These are phyloP conservation scores for Nematopogon swammerdamellus DNA, from an alignment of 2,888 invertebrate species.

Conservation along the genomic window DNA sequence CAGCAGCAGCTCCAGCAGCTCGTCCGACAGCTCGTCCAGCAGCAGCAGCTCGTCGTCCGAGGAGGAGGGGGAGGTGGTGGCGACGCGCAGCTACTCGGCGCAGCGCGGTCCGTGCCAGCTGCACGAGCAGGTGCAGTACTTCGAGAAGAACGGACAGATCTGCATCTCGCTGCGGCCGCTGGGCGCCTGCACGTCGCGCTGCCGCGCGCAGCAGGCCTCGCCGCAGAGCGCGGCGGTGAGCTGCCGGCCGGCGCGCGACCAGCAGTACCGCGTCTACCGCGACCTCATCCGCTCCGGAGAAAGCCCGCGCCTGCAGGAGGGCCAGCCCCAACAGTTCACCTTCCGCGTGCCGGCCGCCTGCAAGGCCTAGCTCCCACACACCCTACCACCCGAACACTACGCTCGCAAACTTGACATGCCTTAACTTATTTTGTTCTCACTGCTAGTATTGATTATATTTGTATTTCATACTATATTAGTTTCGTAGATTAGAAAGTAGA, in stretches of 20 bases:
- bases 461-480: too few relatives aligned
- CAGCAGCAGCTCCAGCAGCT: not conserved
- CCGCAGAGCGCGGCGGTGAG: constrained; percentile 38
- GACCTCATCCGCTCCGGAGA: constrained; percentile 35
- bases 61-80: not conserved
- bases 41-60: constrained; percentile 11
- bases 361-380: too few relatives aligned
- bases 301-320: constrained; percentile 30
- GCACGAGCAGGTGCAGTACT: constrained; percentile 48
- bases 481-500: too few relatives aligned
- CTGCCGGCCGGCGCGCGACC: constrained; percentile 32
- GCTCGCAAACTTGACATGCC: too few relatives aligned
- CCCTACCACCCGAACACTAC: too few relatives aligned
- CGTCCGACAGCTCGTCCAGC: constrained; percentile 14
- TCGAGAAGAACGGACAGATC: constrained; percentile 47
- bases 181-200: constrained; percentile 51
- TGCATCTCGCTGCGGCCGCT: constrained; percentile 61
- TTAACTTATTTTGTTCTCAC: too few relatives aligned
- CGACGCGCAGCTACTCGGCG: constrained; percentile 18
- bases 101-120: constrained; percentile 22
- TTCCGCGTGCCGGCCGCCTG: constrained; percentile 37
- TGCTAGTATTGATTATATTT: too few relatives aligned
- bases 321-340: constrained; percentile 21
- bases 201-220: constrained; percentile 33
- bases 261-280: constrained; percentile 25